Base-by-base conservation (phyloP, 30 jellyfish, hydroid and myxozoan species). In the Euphysa ruthae region DNA sequence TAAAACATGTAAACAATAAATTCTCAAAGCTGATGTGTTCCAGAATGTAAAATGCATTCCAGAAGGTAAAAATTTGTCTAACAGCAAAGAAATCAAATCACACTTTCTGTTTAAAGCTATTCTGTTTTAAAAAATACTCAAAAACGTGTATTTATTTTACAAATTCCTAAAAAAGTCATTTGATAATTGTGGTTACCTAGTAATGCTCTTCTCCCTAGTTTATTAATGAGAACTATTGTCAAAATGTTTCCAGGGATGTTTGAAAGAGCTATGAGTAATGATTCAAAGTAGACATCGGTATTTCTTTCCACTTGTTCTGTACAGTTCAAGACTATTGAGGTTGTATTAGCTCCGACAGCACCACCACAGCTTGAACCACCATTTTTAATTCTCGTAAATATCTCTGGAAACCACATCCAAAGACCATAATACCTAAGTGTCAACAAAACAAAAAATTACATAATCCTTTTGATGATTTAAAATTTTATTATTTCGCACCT, bases 371-470 rank as follows among this genome's bases (percentile, higher is more conserved):
- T 50, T 6, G 93, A 69, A 29, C 82, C 68, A 14, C 97, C 97
- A 38, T 88, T 69, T 44, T 79, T 89, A 54, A 88, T 88, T 25
- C 94, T 33, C 33, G 73, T 75, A 61, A 88, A 88, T 20, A 88
- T 55, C 61, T 88, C 94, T 8, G 97, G 97, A 70, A 88, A 88
- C 97, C 97, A 88, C 97, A 88, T 88, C 94, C 94, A 88, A 14
- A 88, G 79, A 1, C 97, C 97, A 50, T 88, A 88, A 61, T 80
- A 88, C 13, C 97, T 88, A n/a, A n/a, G n/a, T n/a, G n/a, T n/a
- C n/a, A n/a, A n/a, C n/a, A n/a, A n/a, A n/a, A n/a, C n/a, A n/a
- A n/a, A n/a, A n/a, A n/a, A n/a, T n/a, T n/a, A n/a, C n/a, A n/a
- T n/a, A n/a, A n/a, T n/a, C n/a, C n/a, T n/a, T n/a, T n/a, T n/a